A percentile compares a stretch with the other conserved stretches of the same genome.
These are phyloP conservation scores for Arizona elegans DNA, from an alignment of 2,113 vertebrate genomes.

Conservation along the genomic window DNA sequence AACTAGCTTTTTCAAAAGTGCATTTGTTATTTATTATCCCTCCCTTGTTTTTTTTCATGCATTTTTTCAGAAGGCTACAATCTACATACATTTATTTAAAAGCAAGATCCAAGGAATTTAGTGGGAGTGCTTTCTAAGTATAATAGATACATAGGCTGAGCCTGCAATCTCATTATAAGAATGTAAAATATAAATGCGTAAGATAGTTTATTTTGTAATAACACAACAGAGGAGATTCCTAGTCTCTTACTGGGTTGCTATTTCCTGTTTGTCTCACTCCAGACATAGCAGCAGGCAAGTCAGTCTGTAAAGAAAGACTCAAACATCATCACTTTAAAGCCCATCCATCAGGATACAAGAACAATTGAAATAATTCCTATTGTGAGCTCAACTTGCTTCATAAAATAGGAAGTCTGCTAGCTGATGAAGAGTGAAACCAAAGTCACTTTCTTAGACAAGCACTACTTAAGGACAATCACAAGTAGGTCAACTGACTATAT, in stretches of 20 bases:
- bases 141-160: background rate
- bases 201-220: background rate
- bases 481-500: too few relatives aligned
- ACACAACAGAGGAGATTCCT: background rate
- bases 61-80: background rate
- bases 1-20: background rate
- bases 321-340: background rate
- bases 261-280: background rate
- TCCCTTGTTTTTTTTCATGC: background rate
- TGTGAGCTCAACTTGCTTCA: background rate
- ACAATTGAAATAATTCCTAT: background rate
- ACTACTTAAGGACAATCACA: background rate
- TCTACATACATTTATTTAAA: background rate
- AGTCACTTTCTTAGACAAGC: background rate
- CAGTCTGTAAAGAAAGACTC: background rate
- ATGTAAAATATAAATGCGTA: background rate
- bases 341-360: background rate
- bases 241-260: background rate
- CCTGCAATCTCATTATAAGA: background rate
- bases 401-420: background rate
- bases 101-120: background rate
- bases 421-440: background rate
- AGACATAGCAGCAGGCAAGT: background rate
- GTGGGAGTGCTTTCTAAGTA: background rate
- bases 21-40: background rate